phyloP scores from a whole-genome alignment of 2,888 invertebrate genomes.

The Matsumyia berberina region DNA sequence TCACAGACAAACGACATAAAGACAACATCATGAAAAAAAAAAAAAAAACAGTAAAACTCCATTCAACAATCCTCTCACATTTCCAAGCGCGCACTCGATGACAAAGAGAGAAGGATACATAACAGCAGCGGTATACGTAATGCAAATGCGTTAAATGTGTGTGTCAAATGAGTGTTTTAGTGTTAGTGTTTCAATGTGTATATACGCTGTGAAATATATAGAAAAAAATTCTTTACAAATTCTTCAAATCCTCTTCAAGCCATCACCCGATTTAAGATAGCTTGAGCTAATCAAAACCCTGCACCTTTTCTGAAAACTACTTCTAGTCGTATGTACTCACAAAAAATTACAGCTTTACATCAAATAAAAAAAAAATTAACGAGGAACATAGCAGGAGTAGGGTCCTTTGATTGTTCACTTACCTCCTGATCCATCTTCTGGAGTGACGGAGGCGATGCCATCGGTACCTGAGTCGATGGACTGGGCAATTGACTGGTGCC shows the following conservation, averaged over 20 bases:
- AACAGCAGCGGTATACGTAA: slow-evolving; percentile 57
- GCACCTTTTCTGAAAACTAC: slow-evolving; percentile 64
- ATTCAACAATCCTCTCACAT: slow-evolving; percentile 60
- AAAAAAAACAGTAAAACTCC: slow-evolving; percentile 12
- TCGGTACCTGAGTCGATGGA: slow-evolving; percentile 84
- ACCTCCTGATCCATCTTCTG: slow-evolving; percentile 87
- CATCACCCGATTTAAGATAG: slow-evolving; percentile 54
- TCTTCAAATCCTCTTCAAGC: slow-evolving; percentile 45
- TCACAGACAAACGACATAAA: slow-evolving; percentile 57
- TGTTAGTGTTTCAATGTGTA: slow-evolving; percentile 63
- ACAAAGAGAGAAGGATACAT: slow-evolving; percentile 42
- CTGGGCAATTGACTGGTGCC: slow-evolving; percentile 82
- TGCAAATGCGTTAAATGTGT: slow-evolving; percentile 54
- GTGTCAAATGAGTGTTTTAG: slow-evolving; percentile 52
- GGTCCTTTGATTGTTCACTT: slow-evolving; percentile 78
- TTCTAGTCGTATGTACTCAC: slow-evolving; percentile 65
- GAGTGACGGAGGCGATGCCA: slow-evolving; percentile 84
- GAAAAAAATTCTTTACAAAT: slow-evolving; percentile 18
- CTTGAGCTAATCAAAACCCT: slow-evolving; percentile 53
- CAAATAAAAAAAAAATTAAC: slow-evolving; percentile 23
- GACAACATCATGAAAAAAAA: slow-evolving; percentile 50
- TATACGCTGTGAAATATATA: slow-evolving; percentile 44
- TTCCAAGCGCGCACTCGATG: slow-evolving; percentile 39
- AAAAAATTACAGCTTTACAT: slow-evolving; percentile 66
- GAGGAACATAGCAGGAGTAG: slow-evolving; percentile 11